Evolutionary conservation across 2,113 vertebrate genomes (phyloP).

Genomic region (Dasypus novemcinctus): DNA sequence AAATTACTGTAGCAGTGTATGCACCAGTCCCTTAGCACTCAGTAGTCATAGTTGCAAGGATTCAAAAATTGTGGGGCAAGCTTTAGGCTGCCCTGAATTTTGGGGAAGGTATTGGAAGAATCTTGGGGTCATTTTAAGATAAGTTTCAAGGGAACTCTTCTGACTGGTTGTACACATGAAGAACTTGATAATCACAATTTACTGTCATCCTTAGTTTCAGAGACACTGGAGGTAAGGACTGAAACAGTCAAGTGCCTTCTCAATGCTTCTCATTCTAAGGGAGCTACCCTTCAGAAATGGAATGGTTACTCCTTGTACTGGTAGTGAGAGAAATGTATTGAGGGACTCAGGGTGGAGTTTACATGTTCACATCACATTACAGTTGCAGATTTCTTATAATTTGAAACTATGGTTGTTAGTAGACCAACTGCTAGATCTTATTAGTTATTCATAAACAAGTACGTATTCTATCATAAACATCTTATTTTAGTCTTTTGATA

Average conservation of each 20-base stretch:
- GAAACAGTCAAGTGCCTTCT: not conserved
- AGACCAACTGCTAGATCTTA: not conserved
- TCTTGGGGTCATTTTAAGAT: not conserved
- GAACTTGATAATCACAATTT: not conserved
- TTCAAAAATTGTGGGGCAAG: not conserved
- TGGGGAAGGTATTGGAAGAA: not conserved
- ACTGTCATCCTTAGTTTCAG: not conserved
- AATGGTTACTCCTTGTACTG: not conserved
- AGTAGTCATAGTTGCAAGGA: not conserved
- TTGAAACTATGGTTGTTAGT: not conserved
- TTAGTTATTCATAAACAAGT: slow-evolving; percentile 40
- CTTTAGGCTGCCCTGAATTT: not conserved
- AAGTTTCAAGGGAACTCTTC: not conserved
- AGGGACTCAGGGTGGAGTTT: not conserved
- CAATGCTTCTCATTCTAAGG: not conserved
- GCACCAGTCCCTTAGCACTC: not conserved
- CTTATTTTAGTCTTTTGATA: not conserved
- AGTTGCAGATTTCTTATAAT: not conserved
- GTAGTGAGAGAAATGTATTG: not conserved
- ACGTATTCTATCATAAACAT: not conserved
- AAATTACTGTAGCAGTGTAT: not conserved
- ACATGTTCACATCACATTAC: not conserved
- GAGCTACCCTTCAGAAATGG: not conserved
- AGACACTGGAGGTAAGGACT: not conserved
- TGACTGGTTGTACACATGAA: not conserved